Base-by-base conservation (phyloP, 2,888 invertebrate genomes). In the Flabesymbios commensalis region DNA sequence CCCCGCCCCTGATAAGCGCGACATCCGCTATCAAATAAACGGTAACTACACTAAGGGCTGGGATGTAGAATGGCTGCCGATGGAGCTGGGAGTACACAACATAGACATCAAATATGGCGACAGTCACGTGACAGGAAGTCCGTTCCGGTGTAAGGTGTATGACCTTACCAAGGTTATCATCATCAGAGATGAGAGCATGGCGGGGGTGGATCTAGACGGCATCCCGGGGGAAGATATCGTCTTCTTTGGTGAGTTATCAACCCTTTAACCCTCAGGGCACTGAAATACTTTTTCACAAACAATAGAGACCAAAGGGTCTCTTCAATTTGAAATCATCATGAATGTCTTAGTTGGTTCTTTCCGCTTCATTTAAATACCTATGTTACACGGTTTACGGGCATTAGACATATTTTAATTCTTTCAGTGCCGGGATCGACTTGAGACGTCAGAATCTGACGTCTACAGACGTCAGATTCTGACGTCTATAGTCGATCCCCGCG, bases 71-170 rank as follows among this genome's bases (percentile, higher is more conserved):
- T 68, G 66, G 65, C 47, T 33, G 4, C 68, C 68, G 19, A 19
- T 24, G 29, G 36, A 31, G 19, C 41, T 68, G 14, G 68, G 67
- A 7, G 53, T 64, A 3, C 59, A 67, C 58, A 51, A n/a, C 33
- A 57, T 67, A 14, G 64, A 64, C 28, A 32, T 67, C 3, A 33
- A 52, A n/a, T 64, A 64, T 19, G 64, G 61, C 1, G 67, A 59
- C 22, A 36, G 59, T 29, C 67, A 60, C 43, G 56, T 67, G 19
- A 39, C 55, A 62, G 94, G 94, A 1, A 94, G 94, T 26, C 95
- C 96, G 0, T 95, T 94, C 82, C 91, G 90, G 28, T 95, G 95
- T 82, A 94, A 96, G 80, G 63, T 63, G 19, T 67, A 52, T 29
- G 67, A 67, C 39, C 43, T 67, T 39, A 60, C 58, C 48, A 61